Base-by-base conservation (phyloP, 2,113 vertebrate genomes). In the Camelus bactrianus region DNA sequence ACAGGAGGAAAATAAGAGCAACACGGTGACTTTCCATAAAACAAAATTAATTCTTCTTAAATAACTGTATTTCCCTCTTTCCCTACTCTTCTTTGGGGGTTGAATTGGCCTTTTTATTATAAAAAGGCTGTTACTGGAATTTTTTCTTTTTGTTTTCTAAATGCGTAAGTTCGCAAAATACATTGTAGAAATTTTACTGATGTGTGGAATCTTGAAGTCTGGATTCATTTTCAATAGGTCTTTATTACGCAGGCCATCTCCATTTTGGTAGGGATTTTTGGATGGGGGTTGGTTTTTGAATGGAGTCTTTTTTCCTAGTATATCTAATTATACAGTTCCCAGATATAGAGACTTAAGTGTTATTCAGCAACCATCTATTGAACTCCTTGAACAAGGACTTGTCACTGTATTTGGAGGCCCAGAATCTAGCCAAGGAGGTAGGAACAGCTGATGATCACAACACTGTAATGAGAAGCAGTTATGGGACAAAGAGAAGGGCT, bases 261-360 rank as follows among this genome's bases (percentile, higher is more conserved):
- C 67, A 24, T n/a, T n/a, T 87, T 28, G 38, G 79, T n/a, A 86
- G 83, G n/a, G 48, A 48, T 75, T 92, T 94, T 64, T n/a, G 24
- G 38, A 42, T 42, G 5, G 38, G 38, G 38, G 38, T 42, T 42
- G 38, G 38, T 42, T 42, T 42, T 42, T 52, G 58, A 83, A 85
- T 54, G 35, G 54, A 19, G 10, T 56, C 62, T 46, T 82, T 84
- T 80, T 26, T 30, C 6, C 19, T 5, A 30, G 64, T 62, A 26
- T 42, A 22, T 56, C n/a, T 52, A 7, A 42, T 50, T 79, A 28
- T 28, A 10, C 4, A 56, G 50, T 64, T 87, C 32, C 15, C 35
- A 67, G 38, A 48, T 67, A 60, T 5, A 90, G 8, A 73, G 38
- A 15, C 58, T 62, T 58, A 62, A 24, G 28, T 56, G 42, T 65